Conservation (phyloP, 1,140 invertebrate species). For the Agrilus planipennis region DNA sequence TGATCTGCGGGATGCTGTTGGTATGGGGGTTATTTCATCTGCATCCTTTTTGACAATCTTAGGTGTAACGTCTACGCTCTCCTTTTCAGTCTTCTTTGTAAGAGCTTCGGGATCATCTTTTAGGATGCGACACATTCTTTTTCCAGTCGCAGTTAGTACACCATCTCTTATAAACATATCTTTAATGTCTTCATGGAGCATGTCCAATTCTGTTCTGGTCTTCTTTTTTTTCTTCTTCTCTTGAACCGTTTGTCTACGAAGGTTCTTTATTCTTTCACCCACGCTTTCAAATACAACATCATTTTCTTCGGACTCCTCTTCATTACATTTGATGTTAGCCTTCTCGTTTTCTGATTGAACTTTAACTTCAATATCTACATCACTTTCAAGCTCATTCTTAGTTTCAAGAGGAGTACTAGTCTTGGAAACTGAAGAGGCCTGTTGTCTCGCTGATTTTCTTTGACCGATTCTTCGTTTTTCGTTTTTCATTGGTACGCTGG, state of each 20-base stretch:
- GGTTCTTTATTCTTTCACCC: slow-evolving; percentile 24
- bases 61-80: not conserved
- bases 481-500: slow-evolving; percentile 1
- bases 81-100: not conserved
- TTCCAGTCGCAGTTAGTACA: slow-evolving; percentile 41
- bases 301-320: slow-evolving; percentile 1
- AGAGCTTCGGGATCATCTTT: slow-evolving; percentile 13
- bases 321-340: not conserved
- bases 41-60: not conserved
- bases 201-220: slow-evolving; percentile 40
- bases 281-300: slow-evolving; percentile 14
- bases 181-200: slow-evolving; percentile 51
- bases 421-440: too few relatives aligned
- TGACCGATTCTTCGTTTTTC: not conserved
- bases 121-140: slow-evolving; percentile 39
- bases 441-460: not conserved
- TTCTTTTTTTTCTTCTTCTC: slow-evolving; percentile 15
- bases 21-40: not conserved
- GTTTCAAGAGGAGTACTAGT: too few relatives aligned
- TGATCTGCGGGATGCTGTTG: not conserved
- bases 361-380: too few relatives aligned
- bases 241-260: slow-evolving; percentile 10
- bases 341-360: not conserved
- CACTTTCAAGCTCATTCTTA: too few relatives aligned
- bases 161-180: slow-evolving; percentile 55